A percentile compares a stretch with the other conserved stretches of the same genome.
phyloP scores from a whole-genome alignment of 2,797 vertebrate genomes.

The Pangasius macronema region DNA sequence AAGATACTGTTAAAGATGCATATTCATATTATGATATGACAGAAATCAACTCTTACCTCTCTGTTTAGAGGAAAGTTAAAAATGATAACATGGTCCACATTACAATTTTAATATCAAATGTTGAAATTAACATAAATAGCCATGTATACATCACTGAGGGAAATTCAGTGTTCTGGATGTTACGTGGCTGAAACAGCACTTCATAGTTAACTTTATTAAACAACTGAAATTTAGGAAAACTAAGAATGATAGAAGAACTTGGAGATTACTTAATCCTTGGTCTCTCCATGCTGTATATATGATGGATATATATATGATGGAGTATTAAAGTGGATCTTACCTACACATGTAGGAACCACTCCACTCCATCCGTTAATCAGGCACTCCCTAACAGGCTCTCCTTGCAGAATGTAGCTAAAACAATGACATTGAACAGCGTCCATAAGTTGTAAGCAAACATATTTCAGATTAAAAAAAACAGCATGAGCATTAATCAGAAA shows the following conservation, averaged over 20 bases:
- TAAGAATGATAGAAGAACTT: not conserved
- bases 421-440: not conserved
- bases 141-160: not conserved
- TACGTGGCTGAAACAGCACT: not conserved
- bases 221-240: not conserved
- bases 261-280: not conserved
- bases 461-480: not conserved
- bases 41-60: not conserved
- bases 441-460: not conserved
- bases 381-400: conserved; percentile 62
- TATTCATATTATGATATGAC: not conserved
- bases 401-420: conserved; percentile 66
- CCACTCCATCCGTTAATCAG: conserved; percentile 64
- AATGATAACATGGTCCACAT: not conserved
- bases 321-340: conserved; percentile 51
- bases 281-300: not conserved
- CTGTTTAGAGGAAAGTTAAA: not conserved
- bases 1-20: not conserved
- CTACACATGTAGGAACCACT: conserved; percentile 63
- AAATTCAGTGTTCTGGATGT: not conserved
- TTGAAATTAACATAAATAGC: not conserved
- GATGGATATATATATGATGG: not conserved
- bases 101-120: not conserved
- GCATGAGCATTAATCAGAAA: not conserved
- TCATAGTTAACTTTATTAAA: not conserved